Evolutionary conservation across 2,888 invertebrate genomes (phyloP).

Genomic region (Agonopterix heracliana): DNA sequence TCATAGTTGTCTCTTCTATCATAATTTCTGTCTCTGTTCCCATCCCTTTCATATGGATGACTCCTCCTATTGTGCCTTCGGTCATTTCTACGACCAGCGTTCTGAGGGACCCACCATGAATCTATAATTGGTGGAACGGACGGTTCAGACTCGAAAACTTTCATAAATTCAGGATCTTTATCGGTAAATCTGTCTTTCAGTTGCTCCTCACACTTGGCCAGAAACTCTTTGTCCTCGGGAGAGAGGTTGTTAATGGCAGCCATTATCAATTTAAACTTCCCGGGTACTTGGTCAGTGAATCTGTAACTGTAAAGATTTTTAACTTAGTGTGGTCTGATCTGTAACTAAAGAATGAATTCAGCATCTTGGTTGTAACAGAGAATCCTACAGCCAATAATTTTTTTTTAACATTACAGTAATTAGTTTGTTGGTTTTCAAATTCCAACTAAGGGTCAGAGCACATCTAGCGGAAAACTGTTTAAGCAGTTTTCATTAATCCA

Average conservation of each 20-base stretch:
- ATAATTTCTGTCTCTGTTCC: slow-evolving; percentile 24
- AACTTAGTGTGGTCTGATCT: no score
- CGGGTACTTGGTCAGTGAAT: slow-evolving; percentile 34
- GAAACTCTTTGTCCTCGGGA: slow-evolving; percentile 75
- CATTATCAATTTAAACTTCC: slow-evolving; percentile 27
- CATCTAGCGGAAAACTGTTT: no score
- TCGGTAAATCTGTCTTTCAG: slow-evolving; percentile 78
- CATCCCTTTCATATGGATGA: slow-evolving; percentile 31
- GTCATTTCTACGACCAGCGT: slow-evolving; percentile 43
- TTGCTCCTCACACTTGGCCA: slow-evolving; percentile 78
- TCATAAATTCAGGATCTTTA: slow-evolving; percentile 78
- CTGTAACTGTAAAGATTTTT: slow-evolving; percentile 34
- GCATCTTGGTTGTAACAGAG: no score
- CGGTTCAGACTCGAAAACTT: slow-evolving; percentile 49
- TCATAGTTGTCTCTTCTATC: slow-evolving; percentile 20
- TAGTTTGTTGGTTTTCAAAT: no score
- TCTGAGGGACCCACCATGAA: slow-evolving; percentile 64
- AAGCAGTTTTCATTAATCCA: no score
- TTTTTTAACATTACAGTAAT: no score
- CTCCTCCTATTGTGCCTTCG: slow-evolving; percentile 35
- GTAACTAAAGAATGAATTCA: no score
- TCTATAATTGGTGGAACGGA: slow-evolving; percentile 77
- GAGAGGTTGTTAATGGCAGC: slow-evolving; percentile 49
- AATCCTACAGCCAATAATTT: no score
- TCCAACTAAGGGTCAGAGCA: no score